Percentiles rank a stretch among this genome's conserved stretches.
Evolutionary conservation across 2,797 vertebrate species (phyloP).

Genomic region (Sebastes steindachneri): DNA sequence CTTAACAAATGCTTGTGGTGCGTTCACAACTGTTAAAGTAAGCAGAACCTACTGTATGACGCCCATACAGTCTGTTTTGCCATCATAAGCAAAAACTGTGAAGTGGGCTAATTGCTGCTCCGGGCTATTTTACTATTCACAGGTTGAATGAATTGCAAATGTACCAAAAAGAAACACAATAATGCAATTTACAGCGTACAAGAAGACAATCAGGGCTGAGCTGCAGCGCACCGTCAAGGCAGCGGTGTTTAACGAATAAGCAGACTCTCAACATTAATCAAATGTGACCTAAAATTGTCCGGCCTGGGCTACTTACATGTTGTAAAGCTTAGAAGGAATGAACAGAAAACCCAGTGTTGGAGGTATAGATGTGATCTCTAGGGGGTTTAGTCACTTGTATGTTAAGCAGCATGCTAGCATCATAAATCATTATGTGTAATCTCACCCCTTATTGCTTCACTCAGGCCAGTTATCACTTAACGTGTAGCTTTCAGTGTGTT

Average conservation of each 20-base stretch:
- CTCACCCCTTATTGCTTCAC: constrained; percentile 53
- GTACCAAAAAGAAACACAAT: constrained; percentile 44
- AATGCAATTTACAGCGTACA: constrained; percentile 47
- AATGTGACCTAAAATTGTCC: constrained; percentile 77
- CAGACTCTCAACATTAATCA: constrained; percentile 71
- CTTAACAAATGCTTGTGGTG: background rate
- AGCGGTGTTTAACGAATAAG: constrained; percentile 61
- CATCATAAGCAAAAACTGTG: constrained; percentile 36
- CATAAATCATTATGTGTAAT: constrained; percentile 46
- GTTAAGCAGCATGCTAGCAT: constrained; percentile 4
- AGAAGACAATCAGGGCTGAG: constrained; percentile 42
- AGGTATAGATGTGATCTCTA: constrained; percentile 9
- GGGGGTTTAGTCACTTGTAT: background rate
- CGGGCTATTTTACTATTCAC: constrained; percentile 53
- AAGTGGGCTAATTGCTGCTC: constrained; percentile 53
- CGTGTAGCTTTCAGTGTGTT: constrained; percentile 43
- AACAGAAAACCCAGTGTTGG: constrained; percentile 14
- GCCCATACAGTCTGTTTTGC: constrained; percentile 24
- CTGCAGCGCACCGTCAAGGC: constrained; percentile 47
- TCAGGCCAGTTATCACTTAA: constrained; percentile 39
- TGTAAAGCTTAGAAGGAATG: constrained; percentile 38
- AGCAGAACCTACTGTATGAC: background rate
- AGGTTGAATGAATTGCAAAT: constrained; percentile 57
- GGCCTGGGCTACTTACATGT: constrained; percentile 39
- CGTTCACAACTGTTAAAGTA: constrained; percentile 9